Base-by-base conservation (phyloP, 2,113 vertebrate genomes). In the Ageneiosus marmoratus region DNA sequence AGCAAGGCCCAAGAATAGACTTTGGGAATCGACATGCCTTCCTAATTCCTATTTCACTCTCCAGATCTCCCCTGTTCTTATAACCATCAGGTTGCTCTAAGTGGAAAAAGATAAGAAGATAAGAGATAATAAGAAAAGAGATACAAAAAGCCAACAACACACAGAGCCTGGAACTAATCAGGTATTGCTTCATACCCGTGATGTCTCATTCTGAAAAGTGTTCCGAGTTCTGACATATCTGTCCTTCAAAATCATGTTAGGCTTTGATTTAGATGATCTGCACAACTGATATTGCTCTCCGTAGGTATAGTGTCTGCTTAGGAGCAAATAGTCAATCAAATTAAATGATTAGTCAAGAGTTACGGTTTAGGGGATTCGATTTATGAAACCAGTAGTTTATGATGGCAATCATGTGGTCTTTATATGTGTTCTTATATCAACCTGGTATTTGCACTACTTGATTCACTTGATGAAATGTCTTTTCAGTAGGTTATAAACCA, bases 1-100 rank as follows among this genome's bases (percentile, higher is more conserved):
- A 98, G 92, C 98, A 99, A 67, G 95, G 95, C 9, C 93, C 95
- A 85, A 99, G 90, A 94, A 91, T 89, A 1, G 51, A 16, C 44
- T 95, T 95, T 76, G 69, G 84, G 92, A 99, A 99, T 8, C 88
- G 93, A 80, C 98, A 99, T 80, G 96, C 96, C 89, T 92, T 95
- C 37, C 95, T 92, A 83, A 90, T 79, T 5, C 96, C 97, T 5
- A 92, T 86, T 0, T 81, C 90, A 0, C 92, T 91, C 16, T 92
- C 95, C 22, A 94, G 86, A n/a, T 92, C 86, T 15, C 96, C 97
- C 80, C 96, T 89, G 16, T 96, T 87, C 86, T 91, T 96, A 89
- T 93, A 95, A 0, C 88, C 87, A 0, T 7, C 58, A 0, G 97
- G 96, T 0, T 51, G 1, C 0, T 74, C 97, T 99, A 83, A 11